These are phyloP conservation scores for Cervus canadensis DNA, from an alignment of 2,113 vertebrate species.

Conservation along the genomic window DNA sequence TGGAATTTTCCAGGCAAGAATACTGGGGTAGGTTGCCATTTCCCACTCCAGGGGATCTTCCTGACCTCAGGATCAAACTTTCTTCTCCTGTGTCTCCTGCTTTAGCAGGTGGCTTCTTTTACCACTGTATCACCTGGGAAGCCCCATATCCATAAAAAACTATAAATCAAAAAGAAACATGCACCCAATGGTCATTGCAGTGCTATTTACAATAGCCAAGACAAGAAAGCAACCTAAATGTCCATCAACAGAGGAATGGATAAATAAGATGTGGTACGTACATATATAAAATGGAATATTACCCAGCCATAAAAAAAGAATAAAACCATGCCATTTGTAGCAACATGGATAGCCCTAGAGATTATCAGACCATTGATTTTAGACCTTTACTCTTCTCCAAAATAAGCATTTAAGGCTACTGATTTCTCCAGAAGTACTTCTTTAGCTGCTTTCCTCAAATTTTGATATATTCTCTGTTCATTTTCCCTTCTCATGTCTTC, in stretches of 20 bases:
- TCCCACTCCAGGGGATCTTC: background rate
- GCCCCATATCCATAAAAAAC: background rate
- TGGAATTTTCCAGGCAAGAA: background rate
- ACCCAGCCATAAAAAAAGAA: background rate
- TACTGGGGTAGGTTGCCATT: background rate
- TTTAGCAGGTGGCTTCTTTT: background rate
- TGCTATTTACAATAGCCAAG: background rate
- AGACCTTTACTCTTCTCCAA: background rate
- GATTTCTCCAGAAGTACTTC: background rate
- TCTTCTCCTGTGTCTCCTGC: background rate
- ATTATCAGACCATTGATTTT: background rate
- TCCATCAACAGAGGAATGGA: background rate
- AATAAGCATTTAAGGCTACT: background rate
- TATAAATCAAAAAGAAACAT: background rate
- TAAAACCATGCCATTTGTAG: background rate
- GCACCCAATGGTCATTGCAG: background rate
- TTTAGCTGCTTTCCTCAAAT: background rate
- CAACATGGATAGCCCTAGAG: background rate
- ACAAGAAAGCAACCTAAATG: background rate
- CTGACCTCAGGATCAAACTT: background rate
- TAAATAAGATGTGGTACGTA: background rate
- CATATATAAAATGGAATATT: background rate
- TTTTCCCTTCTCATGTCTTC: background rate
- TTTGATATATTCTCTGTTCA: background rate
- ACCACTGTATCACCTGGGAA: background rate